Percentiles rank a stretch among this genome's conserved stretches.
These are phyloP conservation scores for Drosophila equinoxialis DNA, from an alignment of 1,140 invertebrate genomes.

Conservation along the genomic window DNA sequence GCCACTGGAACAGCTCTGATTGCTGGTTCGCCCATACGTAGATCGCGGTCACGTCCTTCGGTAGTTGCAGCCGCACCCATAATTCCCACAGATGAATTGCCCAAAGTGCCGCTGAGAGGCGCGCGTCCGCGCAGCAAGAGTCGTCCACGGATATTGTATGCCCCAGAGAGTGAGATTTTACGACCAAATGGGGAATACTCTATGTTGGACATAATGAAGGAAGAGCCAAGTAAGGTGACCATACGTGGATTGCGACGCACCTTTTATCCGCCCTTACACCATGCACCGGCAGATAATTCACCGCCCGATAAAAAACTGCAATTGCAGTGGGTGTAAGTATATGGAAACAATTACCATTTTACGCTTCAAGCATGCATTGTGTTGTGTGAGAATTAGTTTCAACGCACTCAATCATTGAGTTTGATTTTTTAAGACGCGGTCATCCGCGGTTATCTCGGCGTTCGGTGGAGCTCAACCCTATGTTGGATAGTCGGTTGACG, in stretches of 20 bases:
- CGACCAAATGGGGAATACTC: conserved; percentile 88
- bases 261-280: conserved; percentile 93
- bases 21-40: conserved; percentile 86
- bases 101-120: conserved; percentile 82
- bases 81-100: conserved; percentile 84
- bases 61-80: conserved; percentile 78
- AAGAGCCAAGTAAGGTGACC: conserved; percentile 91
- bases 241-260: conserved; percentile 92
- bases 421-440: too few species aligned
- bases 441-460: too few species aligned
- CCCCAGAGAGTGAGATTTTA: conserved; percentile 90
- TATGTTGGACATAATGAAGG: conserved; percentile 91
- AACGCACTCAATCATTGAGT: too few species aligned
- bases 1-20: conserved; percentile 85
- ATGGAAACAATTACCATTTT: too few species aligned
- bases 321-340: conserved; percentile 94
- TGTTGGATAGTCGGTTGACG: too few species aligned
- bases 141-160: conserved; percentile 90
- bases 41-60: conserved; percentile 87
- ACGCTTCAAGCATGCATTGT: too few species aligned
- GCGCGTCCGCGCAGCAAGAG: conserved; percentile 91
- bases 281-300: conserved; percentile 90
- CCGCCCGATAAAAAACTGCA: conserved; percentile 94
- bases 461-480: too few species aligned
- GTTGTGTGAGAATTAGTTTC: too few species aligned